A percentile compares a stretch with the other conserved stretches of the same genome.
Conservation (phyloP, 1,140 invertebrate species). For the Chelonus insularis region DNA sequence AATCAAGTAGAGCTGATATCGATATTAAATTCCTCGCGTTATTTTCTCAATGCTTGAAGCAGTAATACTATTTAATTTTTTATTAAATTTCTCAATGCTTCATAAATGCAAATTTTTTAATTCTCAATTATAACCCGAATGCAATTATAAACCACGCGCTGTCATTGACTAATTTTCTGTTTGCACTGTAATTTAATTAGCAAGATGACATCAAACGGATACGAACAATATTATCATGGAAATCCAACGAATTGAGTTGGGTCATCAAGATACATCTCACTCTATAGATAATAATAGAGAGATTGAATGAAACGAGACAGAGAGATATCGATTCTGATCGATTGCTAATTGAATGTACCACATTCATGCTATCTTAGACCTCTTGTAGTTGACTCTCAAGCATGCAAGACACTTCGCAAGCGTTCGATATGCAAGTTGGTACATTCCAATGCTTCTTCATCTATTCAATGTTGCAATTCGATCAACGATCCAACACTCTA, state of each 20-base stretch:
- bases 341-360: slow-evolving; percentile 11
- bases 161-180: too few relatives aligned
- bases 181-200: too few relatives aligned
- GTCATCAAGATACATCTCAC: slow-evolving; percentile 7
- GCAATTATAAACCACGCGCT: too few relatives aligned
- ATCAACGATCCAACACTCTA: neutral
- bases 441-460: neutral
- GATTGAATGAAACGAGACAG: neutral
- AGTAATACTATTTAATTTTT: too few relatives aligned
- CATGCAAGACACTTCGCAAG: slow-evolving; percentile 1
- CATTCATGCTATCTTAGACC: slow-evolving; percentile 2
- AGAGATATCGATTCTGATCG: slow-evolving; percentile 7
- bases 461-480: neutral
- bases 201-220: too few relatives aligned
- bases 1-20: too few relatives aligned
- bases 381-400: neutral
- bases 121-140: too few relatives aligned
- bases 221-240: neutral
- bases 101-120: too few relatives aligned
- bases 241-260: neutral
- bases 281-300: neutral
- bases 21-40: too few relatives aligned
- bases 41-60: too few relatives aligned
- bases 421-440: neutral
- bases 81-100: too few relatives aligned